Evolutionary conservation across 2,888 invertebrate genomes (phyloP), one percentile per base, ranked within the genome.

Genomic region (Dinocampus coccinellae): DNA sequence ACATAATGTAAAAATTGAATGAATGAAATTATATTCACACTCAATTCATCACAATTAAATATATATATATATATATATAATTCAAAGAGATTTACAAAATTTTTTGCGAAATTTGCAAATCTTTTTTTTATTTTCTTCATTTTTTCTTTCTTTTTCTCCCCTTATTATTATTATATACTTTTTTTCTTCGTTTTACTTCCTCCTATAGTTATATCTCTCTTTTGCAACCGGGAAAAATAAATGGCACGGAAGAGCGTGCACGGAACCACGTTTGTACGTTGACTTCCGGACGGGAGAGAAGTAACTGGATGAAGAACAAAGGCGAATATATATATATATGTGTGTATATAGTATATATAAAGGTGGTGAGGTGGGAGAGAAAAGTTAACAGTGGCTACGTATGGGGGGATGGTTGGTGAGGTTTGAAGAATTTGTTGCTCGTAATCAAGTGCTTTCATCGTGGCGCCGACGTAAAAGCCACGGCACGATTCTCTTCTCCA

Each of bases 241-340:
- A 71, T 71, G 66, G 53, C 39, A 66, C 55, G 71, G 66, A 71
- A 70, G 70, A 71, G 65, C 20, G 55, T 13, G 24, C 52, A 29
- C 60, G 34, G 60, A 70, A 61, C 53, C 60, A 26, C 71, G 61
- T 71, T 71, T 66, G 70, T 70, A n/a, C 61, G 26, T 55, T 52
- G 61, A 71, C 71, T 71, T 71, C 71, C 71, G 71, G 62, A 47
- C 36, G 33, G 6, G 36, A 16, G 16, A 52, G 24, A 33, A 52
- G 55, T 16, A 65, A 26, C 16, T 20, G 65, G 53, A 20, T 26
- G 24, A 20, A 53, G 65, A 53, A 55, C 36, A 52, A 26, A 16
- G 10, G 65, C 29, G 29, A 29, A 64, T 29, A n/a, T 16, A 47
- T 16, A 47, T 7, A 16, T 16, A 47, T 2, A 39, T 39, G n/a